A percentile compares a stretch with the other conserved stretches of the same genome.
Conservation (phyloP, 1,140 invertebrate genomes). For the Cylas formicarius region DNA sequence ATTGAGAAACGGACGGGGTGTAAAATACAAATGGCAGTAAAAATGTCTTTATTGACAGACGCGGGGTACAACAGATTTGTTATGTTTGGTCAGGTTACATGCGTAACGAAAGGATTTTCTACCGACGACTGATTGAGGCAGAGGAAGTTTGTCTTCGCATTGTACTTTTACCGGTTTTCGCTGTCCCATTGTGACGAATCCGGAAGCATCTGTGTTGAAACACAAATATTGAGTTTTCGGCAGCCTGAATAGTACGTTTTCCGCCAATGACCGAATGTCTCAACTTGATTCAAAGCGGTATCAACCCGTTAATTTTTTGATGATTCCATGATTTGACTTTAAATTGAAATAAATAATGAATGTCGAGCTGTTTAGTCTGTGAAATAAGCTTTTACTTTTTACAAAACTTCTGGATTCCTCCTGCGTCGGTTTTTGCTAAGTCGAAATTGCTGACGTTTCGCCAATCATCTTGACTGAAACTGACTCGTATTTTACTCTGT, state of each 20-base stretch:
- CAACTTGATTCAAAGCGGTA: too few relatives aligned
- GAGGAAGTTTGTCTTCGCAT: conserved; percentile 20
- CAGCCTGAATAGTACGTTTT: not conserved
- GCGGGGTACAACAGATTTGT: not conserved
- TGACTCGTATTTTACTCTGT: too few relatives aligned
- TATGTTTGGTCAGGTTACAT: conserved; percentile 4
- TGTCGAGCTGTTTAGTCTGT: too few relatives aligned
- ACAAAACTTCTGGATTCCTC: too few relatives aligned
- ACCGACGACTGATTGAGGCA: not conserved
- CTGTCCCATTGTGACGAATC: conserved; percentile 18
- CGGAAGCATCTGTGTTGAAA: conserved; percentile 21
- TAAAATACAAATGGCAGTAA: conserved; percentile 14
- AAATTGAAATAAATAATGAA: too few relatives aligned
- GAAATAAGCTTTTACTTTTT: too few relatives aligned
- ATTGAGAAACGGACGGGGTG: conserved; percentile 3
- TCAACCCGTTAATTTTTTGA: too few relatives aligned
- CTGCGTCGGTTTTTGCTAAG: too few relatives aligned
- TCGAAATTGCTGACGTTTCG: too few relatives aligned
- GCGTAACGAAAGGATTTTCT: conserved; percentile 18
- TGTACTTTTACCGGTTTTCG: conserved; percentile 16
- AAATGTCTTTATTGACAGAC: conserved; percentile 10
- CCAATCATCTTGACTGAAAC: too few relatives aligned
- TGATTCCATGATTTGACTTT: too few relatives aligned
- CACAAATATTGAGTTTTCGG: conserved; percentile 14
- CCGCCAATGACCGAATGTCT: not conserved